Conservation (phyloP, 2,888 invertebrate species). For the Lysandra coridon region DNA sequence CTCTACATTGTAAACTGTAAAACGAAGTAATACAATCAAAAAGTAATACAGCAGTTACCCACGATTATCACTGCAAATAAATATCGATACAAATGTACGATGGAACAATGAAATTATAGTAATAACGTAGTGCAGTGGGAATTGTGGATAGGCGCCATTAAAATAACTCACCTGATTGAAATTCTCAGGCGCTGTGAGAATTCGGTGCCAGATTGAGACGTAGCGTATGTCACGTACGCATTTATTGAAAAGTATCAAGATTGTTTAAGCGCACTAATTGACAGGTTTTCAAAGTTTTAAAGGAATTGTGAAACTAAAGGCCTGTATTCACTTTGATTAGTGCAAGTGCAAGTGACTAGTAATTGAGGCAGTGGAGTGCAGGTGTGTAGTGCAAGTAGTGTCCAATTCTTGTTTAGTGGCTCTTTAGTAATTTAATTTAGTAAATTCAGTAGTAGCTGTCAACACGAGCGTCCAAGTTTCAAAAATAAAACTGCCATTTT, state of each 20-base stretch:
- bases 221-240: conserved; percentile 18
- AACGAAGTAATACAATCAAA: neutral
- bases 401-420: too few relatives aligned
- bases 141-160: conserved; percentile 55
- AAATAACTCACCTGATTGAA: conserved; percentile 67
- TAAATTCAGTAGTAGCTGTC: too few relatives aligned
- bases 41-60: conserved; percentile 12
- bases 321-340: too few relatives aligned
- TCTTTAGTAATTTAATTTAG: too few relatives aligned
- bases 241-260: conserved; percentile 15
- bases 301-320: neutral
- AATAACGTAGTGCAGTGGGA: conserved; percentile 25
- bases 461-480: too few relatives aligned
- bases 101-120: conserved; percentile 20
- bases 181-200: conserved; percentile 57
- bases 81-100: neutral
- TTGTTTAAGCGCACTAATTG: neutral
- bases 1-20: neutral
- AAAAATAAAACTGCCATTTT: too few relatives aligned
- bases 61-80: conserved; percentile 17
- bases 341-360: too few relatives aligned
- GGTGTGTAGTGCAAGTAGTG: too few relatives aligned
- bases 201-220: conserved; percentile 23
- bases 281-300: neutral
- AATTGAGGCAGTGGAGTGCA: too few relatives aligned